These are phyloP conservation scores for Ophion obscuratus DNA, from an alignment of 2,888 invertebrate genomes.

Conservation along the genomic window DNA sequence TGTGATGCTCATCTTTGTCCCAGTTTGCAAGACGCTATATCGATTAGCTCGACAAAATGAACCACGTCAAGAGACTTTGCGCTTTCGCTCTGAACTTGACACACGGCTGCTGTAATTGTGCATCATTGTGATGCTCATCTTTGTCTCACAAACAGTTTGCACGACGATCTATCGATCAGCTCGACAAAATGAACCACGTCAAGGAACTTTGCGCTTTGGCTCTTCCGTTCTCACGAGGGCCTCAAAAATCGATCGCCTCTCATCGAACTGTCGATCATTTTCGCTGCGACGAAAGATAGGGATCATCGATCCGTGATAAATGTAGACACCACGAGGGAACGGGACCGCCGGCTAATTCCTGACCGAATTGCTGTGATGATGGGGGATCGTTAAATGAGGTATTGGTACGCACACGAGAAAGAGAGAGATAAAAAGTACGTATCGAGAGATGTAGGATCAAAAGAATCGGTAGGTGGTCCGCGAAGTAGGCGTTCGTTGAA, in stretches of 20 bases:
- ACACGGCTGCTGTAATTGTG: no score
- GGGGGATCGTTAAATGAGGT: constrained; percentile 7
- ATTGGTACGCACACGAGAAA: neutral
- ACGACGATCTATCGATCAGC: no score
- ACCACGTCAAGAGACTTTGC: no score
- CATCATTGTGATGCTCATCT: no score
- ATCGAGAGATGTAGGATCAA: constrained; percentile 35
- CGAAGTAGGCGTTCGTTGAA: constrained; percentile 42
- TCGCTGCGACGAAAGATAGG: constrained; percentile 15
- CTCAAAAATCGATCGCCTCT: constrained; percentile 6
- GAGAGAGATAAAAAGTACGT: neutral
- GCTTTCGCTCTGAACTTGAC: no score
- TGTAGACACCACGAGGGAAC: constrained; percentile 12
- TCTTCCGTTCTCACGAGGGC: constrained; percentile 31
- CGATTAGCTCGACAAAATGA: no score
- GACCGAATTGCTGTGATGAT: constrained; percentile 21
- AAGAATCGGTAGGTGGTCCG: constrained; percentile 62
- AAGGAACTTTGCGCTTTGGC: neutral
- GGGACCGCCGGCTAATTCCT: constrained; percentile 39
- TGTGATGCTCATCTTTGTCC: no score
- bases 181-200: neutral
- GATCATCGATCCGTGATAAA: constrained; percentile 50
- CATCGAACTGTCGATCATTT: constrained; percentile 17
- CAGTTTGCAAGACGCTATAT: no score
- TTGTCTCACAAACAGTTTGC: no score